These are phyloP conservation scores for Colostygia pectinataria DNA, from an alignment of 2,888 invertebrate genomes.

Conservation along the genomic window DNA sequence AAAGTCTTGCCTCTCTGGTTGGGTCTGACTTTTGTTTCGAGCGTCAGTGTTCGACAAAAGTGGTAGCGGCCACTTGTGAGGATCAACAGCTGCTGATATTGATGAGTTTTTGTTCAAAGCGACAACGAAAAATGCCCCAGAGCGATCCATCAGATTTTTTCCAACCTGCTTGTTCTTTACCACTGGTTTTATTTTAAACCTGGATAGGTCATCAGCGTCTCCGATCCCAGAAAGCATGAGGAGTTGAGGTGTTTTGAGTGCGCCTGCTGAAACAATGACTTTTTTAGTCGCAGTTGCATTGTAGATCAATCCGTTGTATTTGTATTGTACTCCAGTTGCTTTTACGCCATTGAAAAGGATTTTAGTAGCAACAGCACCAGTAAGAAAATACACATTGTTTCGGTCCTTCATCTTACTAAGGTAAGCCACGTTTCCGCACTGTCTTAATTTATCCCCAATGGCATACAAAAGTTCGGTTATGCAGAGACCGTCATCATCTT, in stretches of 20 bases:
- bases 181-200: constrained; percentile 36
- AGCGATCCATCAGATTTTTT: constrained; percentile 34
- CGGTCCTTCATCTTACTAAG: constrained; percentile 3
- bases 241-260: constrained; percentile 46
- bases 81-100: background rate
- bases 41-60: constrained; percentile 23
- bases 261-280: constrained; percentile 50
- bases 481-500: constrained; percentile 6
- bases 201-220: constrained; percentile 38
- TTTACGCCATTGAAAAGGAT: constrained; percentile 42
- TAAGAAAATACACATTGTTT: constrained; percentile 3
- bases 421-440: constrained; percentile 9
- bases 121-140: background rate
- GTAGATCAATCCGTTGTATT: constrained; percentile 24
- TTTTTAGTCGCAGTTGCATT: constrained; percentile 37
- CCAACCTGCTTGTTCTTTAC: constrained; percentile 25
- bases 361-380: constrained; percentile 11
- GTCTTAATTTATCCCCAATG: constrained; percentile 2
- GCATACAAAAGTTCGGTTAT: background rate
- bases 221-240: constrained; percentile 56
- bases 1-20: background rate
- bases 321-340: constrained; percentile 46
- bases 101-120: constrained; percentile 2
- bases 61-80: constrained; percentile 32
- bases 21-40: too few species aligned